Percentiles rank a stretch among this genome's conserved stretches.
phyloP scores from a whole-genome alignment of 2,797 vertebrate genomes.

The Leuciscus waleckii region DNA sequence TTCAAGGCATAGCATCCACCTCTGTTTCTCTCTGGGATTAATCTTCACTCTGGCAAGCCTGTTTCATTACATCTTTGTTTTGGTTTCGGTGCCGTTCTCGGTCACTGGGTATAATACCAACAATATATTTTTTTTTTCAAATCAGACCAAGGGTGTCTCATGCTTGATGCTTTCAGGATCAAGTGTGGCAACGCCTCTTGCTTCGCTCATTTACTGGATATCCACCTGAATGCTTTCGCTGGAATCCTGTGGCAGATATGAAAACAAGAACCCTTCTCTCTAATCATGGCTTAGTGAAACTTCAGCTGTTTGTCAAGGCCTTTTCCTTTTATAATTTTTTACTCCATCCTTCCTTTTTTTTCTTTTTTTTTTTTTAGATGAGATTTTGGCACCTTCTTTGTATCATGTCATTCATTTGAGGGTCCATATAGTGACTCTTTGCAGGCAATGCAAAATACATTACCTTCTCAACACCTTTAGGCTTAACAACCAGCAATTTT shows the following conservation, averaged over 20 bases:
- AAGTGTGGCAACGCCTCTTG: slow-evolving; percentile 64
- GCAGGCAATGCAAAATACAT: slow-evolving; percentile 23
- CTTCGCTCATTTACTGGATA: slow-evolving; percentile 72
- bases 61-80: slow-evolving; percentile 67
- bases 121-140: slow-evolving; percentile 57
- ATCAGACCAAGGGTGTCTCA: slow-evolving; percentile 47
- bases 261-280: slow-evolving; percentile 58
- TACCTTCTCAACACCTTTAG: slow-evolving; percentile 23
- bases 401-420: slow-evolving; percentile 14
- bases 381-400: slow-evolving; percentile 34
- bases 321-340: slow-evolving; percentile 50
- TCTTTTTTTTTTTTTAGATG: slow-evolving; percentile 68
- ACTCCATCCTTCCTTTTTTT: slow-evolving; percentile 16
- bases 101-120: slow-evolving; percentile 43
- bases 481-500: slow-evolving; percentile 25
- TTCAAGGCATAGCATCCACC: slow-evolving; percentile 57
- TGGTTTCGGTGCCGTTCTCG: slow-evolving; percentile 66
- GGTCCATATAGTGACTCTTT: slow-evolving; percentile 9
- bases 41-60: slow-evolving; percentile 60
- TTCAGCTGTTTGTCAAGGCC: slow-evolving; percentile 66
- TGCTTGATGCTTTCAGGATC: slow-evolving; percentile 61
- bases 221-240: slow-evolving; percentile 71
- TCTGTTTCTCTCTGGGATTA: slow-evolving; percentile 58
- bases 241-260: slow-evolving; percentile 76
- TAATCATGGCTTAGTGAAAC: slow-evolving; percentile 63